Conservation (phyloP, 2,797 vertebrate genomes). For the Strix occidentalis region DNA sequence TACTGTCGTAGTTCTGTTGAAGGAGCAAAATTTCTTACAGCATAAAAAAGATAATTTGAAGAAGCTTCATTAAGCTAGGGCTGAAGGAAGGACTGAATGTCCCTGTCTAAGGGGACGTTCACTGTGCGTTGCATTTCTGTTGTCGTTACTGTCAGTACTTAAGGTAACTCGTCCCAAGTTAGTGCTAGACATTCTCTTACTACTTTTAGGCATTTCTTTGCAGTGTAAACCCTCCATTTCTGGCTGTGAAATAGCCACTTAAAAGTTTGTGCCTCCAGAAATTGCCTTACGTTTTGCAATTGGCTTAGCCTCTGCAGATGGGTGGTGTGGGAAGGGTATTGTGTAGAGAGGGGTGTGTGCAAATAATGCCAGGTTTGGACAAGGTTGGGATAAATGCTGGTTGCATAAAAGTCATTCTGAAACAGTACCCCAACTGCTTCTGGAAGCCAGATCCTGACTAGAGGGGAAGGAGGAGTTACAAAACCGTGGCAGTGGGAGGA, state of each 20-base stretch:
- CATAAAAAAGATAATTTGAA: not conserved
- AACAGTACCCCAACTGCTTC: not conserved
- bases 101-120: not conserved
- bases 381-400: not conserved
- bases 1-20: not conserved
- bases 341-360: not conserved
- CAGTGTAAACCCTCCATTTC: not conserved
- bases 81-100: not conserved
- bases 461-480: not conserved
- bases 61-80: not conserved
- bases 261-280: not conserved
- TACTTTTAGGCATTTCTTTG: not conserved
- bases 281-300: not conserved
- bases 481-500: not conserved
- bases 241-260: not conserved
- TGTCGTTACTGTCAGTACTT: not conserved
- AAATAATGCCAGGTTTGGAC: not conserved
- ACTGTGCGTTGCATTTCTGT: not conserved
- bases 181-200: not conserved
- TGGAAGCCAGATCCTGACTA: not conserved
- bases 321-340: not conserved
- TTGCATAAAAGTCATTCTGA: not conserved
- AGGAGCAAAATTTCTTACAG: not conserved
- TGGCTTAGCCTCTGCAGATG: not conserved
- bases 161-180: not conserved